Base-by-base conservation (phyloP, 2,888 invertebrate species). In the Chouioia cunea region DNA sequence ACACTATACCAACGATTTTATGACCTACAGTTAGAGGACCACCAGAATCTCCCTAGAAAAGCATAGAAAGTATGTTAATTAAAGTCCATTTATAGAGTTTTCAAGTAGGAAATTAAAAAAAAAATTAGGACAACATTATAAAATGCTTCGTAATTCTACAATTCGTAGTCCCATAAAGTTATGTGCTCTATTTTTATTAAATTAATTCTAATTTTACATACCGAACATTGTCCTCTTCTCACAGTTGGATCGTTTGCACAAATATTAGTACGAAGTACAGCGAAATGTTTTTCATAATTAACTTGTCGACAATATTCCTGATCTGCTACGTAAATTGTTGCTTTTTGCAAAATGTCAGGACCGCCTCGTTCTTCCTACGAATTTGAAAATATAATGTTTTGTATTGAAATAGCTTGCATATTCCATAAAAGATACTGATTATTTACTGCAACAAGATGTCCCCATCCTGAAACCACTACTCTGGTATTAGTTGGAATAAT, bases 11-110 rank as follows among this genome's bases (percentile, higher is more conserved):
- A 52, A 58, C 15, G 0, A 65, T 4, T 22, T 58, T 58, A 4
- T 16, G n/a, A n/a, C 58, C 52, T 14, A 58, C 52, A 12, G 50
- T 44, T 2, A 56, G 23, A 3, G 52, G 65, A 0, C 58, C 44
- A 4, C 65, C 65, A 6, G 56, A 65, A 58, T 65, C 65, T 20
- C 52, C 50, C 58, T 65, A 18, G 0, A 53, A 44, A 48, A 12
- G 14, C 16, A 2, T 14, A 16, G 2, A 23, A 59, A 47, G 4
- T 36, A 36, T 36, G 2, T 36, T 36, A 36, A 36, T 36, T 6
- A 36, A 36, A 36, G 36, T 36, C 12, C 10, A 12, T 10, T 36
- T 36, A 36, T 10, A 36, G 6, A 36, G 10, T 10, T 36, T 36
- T 36, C 36, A 36, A 36, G 36, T 36, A 36, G 4, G 10, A 36